Evolutionary conservation across 1,140 invertebrate genomes (phyloP).

Genomic region (Platyscapa corneri): DNA sequence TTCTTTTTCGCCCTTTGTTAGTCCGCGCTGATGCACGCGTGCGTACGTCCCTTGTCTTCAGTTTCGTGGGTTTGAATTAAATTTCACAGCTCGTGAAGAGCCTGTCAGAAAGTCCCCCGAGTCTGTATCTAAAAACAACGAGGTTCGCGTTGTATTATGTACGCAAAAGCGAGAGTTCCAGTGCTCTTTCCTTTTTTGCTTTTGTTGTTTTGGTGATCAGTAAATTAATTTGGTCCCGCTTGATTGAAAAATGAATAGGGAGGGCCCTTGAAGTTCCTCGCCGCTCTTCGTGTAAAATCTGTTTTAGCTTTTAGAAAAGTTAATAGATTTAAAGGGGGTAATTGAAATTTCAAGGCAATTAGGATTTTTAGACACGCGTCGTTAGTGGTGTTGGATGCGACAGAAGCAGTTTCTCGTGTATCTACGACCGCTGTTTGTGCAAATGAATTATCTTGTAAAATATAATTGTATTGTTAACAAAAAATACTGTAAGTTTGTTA

Average conservation of each 20-base stretch:
- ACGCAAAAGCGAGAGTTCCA: constrained; percentile 34
- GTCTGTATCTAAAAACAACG: constrained; percentile 39
- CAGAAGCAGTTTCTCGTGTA: not conserved
- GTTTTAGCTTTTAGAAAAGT: constrained; percentile 45
- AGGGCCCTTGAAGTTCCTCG: not conserved
- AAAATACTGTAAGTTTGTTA: not conserved
- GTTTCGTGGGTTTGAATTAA: constrained; percentile 62
- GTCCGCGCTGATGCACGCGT: constrained; percentile 7
- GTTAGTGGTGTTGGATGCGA: constrained; percentile 16
- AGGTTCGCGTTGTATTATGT: constrained; percentile 16
- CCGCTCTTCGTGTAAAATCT: not conserved
- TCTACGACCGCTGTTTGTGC: not conserved
- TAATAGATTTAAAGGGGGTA: constrained; percentile 44
- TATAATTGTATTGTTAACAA: constrained; percentile 20
- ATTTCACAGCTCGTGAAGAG: constrained; percentile 66
- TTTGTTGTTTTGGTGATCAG: constrained; percentile 31
- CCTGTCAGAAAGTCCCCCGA: constrained; percentile 59
- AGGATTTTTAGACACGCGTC: constrained; percentile 29
- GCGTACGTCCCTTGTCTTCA: constrained; percentile 35
- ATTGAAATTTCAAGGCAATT: constrained; percentile 48
- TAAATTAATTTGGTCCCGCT: constrained; percentile 47
- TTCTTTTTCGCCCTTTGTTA: constrained; percentile 33
- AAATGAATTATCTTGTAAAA: constrained; percentile 17
- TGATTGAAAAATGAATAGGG: constrained; percentile 47
- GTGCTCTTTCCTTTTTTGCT: constrained; percentile 17